Base-by-base conservation (phyloP, 2,797 vertebrate species). In the Sebastes vulpes region DNA sequence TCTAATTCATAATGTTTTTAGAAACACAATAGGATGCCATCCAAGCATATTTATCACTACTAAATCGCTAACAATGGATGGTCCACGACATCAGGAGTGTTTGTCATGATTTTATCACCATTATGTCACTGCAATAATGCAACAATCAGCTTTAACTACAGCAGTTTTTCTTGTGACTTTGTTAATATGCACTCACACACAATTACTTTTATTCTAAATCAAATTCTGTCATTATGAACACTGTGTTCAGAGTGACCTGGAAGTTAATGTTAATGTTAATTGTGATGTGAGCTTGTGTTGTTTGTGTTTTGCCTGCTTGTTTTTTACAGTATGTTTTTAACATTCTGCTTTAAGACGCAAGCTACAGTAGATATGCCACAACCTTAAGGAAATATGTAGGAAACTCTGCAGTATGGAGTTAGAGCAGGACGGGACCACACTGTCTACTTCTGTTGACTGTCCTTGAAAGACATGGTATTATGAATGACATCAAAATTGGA, bases 71-170 rank as follows among this genome's bases (percentile, higher is more conserved):
- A 63, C 3, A 68, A 35, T 38, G 57, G 46, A 21, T 65, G 6
- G 50, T 82, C 63, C 9, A 25, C 6, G 2, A 77, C 58, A 63
- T 52, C 12, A 9, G 21, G 21, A 70, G 54, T 63, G 63, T 77
- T 77, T 77, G 32, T 65, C 56, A 60, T 81, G 64, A 57, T 67
- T 74, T 61, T 75, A 75, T 72, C 29, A 20, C 21, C 16, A 21
- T 52, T 66, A 28, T 65, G 31, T 59, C 26, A 54, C 23, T 53
- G 50, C 12, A 58, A 2, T 32, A 56, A 42, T 56, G 48, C 18
- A 9, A 46, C 25, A 56, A 29, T 52, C 8, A 3, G 38, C 20
- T 11, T 63, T 31, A 23, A 61, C 53, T 50, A 4, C 64, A 66
- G 46, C 61, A 42, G 6, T 18, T 66, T 58, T 26, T 71, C 26